phyloP scores from a whole-genome alignment of 1,140 invertebrate genomes.

The Charaxes varanes region DNA sequence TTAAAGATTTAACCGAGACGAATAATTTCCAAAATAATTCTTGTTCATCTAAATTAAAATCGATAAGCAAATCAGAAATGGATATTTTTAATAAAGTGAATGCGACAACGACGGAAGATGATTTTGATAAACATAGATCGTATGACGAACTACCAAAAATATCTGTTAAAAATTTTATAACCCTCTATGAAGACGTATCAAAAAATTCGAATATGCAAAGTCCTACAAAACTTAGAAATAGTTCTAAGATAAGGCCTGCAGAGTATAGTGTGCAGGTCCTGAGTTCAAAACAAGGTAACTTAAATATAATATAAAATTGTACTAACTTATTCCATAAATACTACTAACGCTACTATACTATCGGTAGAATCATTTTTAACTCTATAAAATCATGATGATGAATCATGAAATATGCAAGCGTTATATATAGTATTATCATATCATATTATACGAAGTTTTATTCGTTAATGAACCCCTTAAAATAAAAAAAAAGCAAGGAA shows the following conservation, averaged over 20 bases:
- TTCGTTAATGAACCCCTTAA: too few species aligned
- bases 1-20: conserved; percentile 23
- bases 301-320: too few species aligned
- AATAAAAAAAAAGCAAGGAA: too few species aligned
- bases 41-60: conserved; percentile 28
- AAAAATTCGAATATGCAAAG: conserved; percentile 30
- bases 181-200: conserved; percentile 54
- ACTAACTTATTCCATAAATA: too few species aligned
- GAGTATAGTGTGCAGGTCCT: conserved; percentile 16
- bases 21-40: conserved; percentile 12
- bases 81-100: conserved; percentile 58
- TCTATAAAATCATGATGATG: too few species aligned
- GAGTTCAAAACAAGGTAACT: conserved; percentile 40
- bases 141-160: conserved; percentile 61
- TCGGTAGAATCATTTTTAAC: too few species aligned
- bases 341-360: too few species aligned
- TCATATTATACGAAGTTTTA: too few species aligned
- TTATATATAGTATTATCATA: too few species aligned
- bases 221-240: conserved; percentile 22
- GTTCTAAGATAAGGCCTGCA: conserved; percentile 3
- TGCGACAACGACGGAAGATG: conserved; percentile 25
- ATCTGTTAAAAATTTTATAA: conserved; percentile 59
- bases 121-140: conserved; percentile 60
- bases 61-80: conserved; percentile 65
- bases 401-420: too few species aligned